Evolutionary conservation across 2,797 vertebrate species (phyloP).

Genomic region (Crenuchus spilurus): DNA sequence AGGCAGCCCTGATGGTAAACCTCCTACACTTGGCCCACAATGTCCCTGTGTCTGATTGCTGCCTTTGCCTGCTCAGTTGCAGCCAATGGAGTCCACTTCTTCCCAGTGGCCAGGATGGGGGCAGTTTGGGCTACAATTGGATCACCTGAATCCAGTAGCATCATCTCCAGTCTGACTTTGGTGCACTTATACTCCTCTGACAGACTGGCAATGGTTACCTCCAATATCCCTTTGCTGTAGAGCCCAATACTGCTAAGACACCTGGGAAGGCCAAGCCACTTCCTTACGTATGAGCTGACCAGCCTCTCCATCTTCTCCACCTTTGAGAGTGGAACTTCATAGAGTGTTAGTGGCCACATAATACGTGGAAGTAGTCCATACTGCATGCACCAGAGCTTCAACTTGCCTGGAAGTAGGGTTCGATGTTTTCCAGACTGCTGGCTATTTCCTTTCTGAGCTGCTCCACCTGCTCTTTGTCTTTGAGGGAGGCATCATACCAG

Average conservation of each 20-base stretch:
- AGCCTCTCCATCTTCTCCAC: slow-evolving; percentile 36
- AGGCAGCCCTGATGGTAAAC: no score
- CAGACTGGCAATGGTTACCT: slow-evolving; percentile 13
- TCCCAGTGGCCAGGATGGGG: neutral
- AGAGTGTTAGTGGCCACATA: slow-evolving; percentile 55
- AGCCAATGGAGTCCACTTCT: neutral
- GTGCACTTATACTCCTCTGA: slow-evolving; percentile 36
- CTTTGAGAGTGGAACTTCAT: slow-evolving; percentile 19
- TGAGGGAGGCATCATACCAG: no score
- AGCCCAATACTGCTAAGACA: slow-evolving; percentile 34
- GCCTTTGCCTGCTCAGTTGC: neutral
- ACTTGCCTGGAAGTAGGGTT: neutral
- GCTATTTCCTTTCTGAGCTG: slow-evolving; percentile 22
- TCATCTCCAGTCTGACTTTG: slow-evolving; percentile 35
- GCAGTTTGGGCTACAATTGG: neutral
- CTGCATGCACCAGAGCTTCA: slow-evolving; percentile 5
- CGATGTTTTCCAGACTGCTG: neutral
- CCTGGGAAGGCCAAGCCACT: slow-evolving; percentile 40
- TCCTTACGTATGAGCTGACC: slow-evolving; percentile 11
- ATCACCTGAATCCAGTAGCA: neutral
- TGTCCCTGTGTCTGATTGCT: neutral
- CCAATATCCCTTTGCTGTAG: slow-evolving; percentile 15
- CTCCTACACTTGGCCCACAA: neutral
- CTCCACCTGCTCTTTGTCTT: no score
- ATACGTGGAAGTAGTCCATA: slow-evolving; percentile 20